Base-by-base conservation (phyloP, 2,797 vertebrate genomes). In the Florisuga fusca region DNA sequence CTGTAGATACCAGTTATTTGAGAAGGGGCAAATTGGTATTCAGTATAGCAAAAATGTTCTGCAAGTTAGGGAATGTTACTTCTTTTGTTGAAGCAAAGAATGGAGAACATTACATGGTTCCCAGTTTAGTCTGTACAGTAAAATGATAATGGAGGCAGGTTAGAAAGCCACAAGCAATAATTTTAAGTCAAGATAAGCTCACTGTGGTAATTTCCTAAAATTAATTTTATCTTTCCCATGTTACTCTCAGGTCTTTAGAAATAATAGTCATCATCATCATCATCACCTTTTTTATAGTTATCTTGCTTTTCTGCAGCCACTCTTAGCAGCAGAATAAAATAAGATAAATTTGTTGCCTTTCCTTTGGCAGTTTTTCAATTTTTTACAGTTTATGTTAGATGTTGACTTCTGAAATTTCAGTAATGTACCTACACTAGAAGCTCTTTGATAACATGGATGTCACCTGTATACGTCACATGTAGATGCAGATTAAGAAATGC, bases 51-150 rank as follows among this genome's bases (percentile, higher is more conserved):
- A 29, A 92, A 87, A 74, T 59, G 21, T 57, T 85, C 63, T 75
- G 27, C 34, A 59, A 48, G 51, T 69, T 34, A 68, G 15, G 63
- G 92, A 38, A 82, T 82, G 20, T 79, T 83, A 62, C 62, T 93
- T 89, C 51, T 87, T 45, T 88, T 86, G 43, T 75, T 76, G 75
- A 90, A 93, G 80, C 54, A 77, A 90, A 94, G 89, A 92, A 87
- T 80, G 62, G 66, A 58, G 55, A 93, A 58, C 82, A 72, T 95
- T 90, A 84, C 58, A 75, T 69, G 33, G 59, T 36, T 82, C 50
- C 34, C 14, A 27, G 31, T 92, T 95, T 90, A 78, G 51, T 82
- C 74, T 67, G 29, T 78, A 72, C 59, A 62, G 38, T 71, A 71
- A 91, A 93, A 87, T 63, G 33, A 77, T 45, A 90, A 78, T 38